Conservation (phyloP, 53 echinoderm and acorn worm species). For the Zoroaster sp. region DNA sequence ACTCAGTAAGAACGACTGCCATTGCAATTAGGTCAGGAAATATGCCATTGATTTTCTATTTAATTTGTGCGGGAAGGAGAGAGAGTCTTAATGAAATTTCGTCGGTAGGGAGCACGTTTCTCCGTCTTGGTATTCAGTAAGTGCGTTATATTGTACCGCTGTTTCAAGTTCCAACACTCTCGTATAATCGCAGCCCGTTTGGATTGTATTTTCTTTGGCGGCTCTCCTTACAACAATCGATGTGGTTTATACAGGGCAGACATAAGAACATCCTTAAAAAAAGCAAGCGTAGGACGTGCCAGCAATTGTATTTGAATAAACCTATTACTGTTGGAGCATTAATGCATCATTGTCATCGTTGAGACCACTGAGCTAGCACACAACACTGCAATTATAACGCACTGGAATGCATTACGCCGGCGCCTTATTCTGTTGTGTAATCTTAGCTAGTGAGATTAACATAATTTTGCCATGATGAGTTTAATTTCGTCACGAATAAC, state of each 20-base stretch:
- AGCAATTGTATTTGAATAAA: conserved; percentile 36
- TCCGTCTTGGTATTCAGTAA: neutral
- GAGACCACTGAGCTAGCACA: no score
- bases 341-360: neutral
- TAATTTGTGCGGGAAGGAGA: conserved; percentile 18
- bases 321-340: neutral
- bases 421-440: neutral
- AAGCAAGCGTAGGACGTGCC: neutral
- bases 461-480: neutral
- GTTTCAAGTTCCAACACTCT: neutral
- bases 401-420: neutral
- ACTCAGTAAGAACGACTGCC: neutral
- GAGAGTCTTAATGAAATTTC: neutral
- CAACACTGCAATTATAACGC: no score
- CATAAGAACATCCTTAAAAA: conserved; percentile 24
- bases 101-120: neutral
- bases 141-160: neutral
- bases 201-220: neutral
- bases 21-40: conserved; percentile 25
- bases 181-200: neutral
- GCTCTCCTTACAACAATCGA: conserved; percentile 23
- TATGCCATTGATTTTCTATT: conserved; percentile 30
- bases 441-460: neutral
- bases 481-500: neutral
- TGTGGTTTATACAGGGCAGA: conserved; percentile 2